Evolutionary conservation across 2,797 vertebrate genomes (phyloP).

Genomic region (Girardinus metallicus): DNA sequence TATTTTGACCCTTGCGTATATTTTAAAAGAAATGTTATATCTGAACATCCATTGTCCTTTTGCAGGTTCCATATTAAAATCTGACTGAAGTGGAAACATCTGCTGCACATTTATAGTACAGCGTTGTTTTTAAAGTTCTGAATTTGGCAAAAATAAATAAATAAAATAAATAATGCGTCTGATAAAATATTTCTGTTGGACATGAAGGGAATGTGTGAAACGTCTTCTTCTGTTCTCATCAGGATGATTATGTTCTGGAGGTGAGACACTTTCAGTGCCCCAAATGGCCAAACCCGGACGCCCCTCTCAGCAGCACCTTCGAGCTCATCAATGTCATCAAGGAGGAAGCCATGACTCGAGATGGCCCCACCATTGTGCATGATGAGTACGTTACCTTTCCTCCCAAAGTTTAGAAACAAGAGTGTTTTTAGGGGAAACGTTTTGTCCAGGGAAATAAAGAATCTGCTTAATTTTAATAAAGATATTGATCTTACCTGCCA

Average conservation of each 20-base stretch:
- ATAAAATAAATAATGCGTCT: not conserved
- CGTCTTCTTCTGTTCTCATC: conserved; percentile 21
- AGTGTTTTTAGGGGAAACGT: not conserved
- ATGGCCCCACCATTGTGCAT: conserved; percentile 97
- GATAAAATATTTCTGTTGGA: not conserved
- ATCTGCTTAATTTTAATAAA: not conserved
- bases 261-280: conserved; percentile 99
- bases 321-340: conserved; percentile 99
- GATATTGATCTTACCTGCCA: not conserved
- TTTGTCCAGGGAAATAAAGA: not conserved
- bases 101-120: not conserved
- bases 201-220: not conserved
- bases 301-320: conserved; percentile 96
- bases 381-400: conserved; percentile 88
- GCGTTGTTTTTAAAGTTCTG: not conserved
- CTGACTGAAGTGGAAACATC: not conserved
- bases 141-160: not conserved
- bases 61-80: not conserved
- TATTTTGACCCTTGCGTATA: not conserved
- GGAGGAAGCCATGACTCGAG: conserved; percentile 97
- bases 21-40: not conserved
- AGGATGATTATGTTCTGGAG: conserved; percentile 99
- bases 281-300: conserved; percentile 97
- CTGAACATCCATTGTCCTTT: not conserved
- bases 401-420: not conserved